Base-by-base conservation (phyloP, 2,797 vertebrate genomes). In the Dendrocincla tyrannina region DNA sequence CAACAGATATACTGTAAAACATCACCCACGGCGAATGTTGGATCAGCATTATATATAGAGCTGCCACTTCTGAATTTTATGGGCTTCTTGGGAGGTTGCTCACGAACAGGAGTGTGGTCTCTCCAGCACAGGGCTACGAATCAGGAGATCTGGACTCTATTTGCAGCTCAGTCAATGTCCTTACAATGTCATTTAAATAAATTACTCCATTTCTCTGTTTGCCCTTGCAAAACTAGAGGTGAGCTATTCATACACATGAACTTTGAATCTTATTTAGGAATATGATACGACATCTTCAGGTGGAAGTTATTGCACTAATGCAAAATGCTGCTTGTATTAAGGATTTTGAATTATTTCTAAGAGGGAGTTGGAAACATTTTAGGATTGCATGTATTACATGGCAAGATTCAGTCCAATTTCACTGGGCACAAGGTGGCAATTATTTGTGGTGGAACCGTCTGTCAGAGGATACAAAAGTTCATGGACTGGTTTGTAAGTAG, bases 1-100 rank as follows among this genome's bases (percentile, higher is more conserved):
- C 86, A 94, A 84, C 87, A 91, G 85, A 96, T 92, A 86, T 66
- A 91, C 82, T 88, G 77, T 92, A 96, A 97, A 97, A 82, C 84
- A 96, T 96, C 88, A 96, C 90, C 87, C 79, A 91, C 1, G 0
- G 95, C 91, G 96, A 96, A 88, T 81, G 86, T 93, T 85, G 94
- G 88, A 95, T 94, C 82, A 85, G 88, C 70, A 76, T 95, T 96
- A 97, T 95, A 89, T 92, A 96, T 70, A 88, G 90, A 96, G 72
- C 94, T 96, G 96, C 88, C 94, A 94, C 37, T 70, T 85, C 68
- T 2, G 49, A 94, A 33, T 92, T 97, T 97, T 97, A 96, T 96
- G 85, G 94, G 52, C 95, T 97, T 93, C 90, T 93, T 96, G 95
- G 94, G 94, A 96, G 91, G 94, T 86, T 79, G 32, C 84, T 89